These are phyloP conservation scores for Siderastrea siderea DNA, from an alignment of 92 coral and sea anemone species.

Conservation along the genomic window DNA sequence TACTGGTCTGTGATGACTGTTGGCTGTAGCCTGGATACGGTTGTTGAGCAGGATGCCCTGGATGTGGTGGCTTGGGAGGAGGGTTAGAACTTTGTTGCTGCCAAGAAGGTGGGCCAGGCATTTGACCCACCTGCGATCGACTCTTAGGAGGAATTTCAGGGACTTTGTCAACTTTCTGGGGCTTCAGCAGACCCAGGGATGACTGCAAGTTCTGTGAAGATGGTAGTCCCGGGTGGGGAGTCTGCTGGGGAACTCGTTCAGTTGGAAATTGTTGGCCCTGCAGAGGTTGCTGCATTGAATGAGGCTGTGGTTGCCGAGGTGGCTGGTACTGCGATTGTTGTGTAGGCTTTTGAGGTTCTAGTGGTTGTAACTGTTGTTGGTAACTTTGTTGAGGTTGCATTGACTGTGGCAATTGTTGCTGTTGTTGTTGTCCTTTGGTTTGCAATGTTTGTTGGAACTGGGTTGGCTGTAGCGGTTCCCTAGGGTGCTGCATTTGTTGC, in stretches of 20 bases:
- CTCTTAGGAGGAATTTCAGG: constrained; percentile 26
- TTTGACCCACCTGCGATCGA: constrained; percentile 19
- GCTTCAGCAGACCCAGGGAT: constrained; percentile 3
- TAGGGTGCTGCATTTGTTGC: constrained; percentile 31
- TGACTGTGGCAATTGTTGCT: constrained; percentile 39
- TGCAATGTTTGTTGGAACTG: constrained; percentile 51
- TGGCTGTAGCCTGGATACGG: constrained; percentile 7
- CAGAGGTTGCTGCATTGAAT: constrained; percentile 11
- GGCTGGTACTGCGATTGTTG: constrained; percentile 28
- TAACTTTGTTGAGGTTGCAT: constrained; percentile 36
- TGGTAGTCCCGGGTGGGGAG: constrained; percentile 9
- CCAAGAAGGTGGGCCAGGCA: constrained; percentile 11
- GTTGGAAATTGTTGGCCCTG: constrained; percentile 14
- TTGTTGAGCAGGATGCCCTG: constrained; percentile 12
- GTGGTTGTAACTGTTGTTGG: constrained; percentile 60
- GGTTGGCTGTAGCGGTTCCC: constrained; percentile 25
- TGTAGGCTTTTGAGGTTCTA: constrained; percentile 49
- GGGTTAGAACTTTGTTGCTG: constrained; percentile 11
- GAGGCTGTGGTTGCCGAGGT: constrained; percentile 28
- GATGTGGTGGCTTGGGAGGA: constrained; percentile 5
- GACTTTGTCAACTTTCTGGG: constrained; percentile 2
- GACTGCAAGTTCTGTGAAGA: not conserved
- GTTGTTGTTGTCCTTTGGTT: constrained; percentile 25
- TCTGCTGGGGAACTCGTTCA: constrained; percentile 14
- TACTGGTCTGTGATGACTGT: constrained; percentile 25